Conservation (phyloP, 1,140 invertebrate genomes). For the Aricia agestis region DNA sequence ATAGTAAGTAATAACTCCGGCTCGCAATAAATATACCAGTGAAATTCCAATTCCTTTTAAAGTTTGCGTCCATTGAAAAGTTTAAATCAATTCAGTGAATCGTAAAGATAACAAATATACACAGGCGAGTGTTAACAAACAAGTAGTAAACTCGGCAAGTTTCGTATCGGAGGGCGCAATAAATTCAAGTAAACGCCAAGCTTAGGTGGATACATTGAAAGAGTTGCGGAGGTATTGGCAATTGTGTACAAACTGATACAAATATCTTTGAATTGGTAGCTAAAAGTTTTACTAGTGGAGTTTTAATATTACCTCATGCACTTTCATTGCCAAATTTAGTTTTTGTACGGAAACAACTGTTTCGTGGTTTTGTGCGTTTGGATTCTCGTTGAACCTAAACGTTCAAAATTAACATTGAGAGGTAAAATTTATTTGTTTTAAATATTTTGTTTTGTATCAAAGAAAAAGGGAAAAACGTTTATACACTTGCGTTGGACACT, state of each 20-base stretch:
- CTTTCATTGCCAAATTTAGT: background rate
- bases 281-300: conserved; percentile 8
- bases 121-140: conserved; percentile 32
- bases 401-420: no score
- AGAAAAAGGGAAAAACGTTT: no score
- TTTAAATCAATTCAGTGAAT: conserved; percentile 32
- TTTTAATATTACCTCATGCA: conserved; percentile 13
- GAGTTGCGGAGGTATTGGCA: conserved; percentile 31
- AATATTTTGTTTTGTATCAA: no score
- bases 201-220: conserved; percentile 33
- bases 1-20: background rate
- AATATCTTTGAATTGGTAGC: conserved; percentile 23
- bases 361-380: background rate
- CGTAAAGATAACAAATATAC: conserved; percentile 25
- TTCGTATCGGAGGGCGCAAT: conserved; percentile 34
- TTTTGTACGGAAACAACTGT: background rate
- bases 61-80: conserved; percentile 15
- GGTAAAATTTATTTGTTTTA: no score
- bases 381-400: no score
- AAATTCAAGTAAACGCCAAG: conserved; percentile 38
- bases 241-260: conserved; percentile 32
- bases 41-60: conserved; percentile 15
- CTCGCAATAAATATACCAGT: conserved; percentile 7
- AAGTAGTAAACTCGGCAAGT: conserved; percentile 30
- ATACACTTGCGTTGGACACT: no score